These are phyloP conservation scores for Tragopan temminckii DNA, from an alignment of 2,797 vertebrate genomes.

Conservation along the genomic window DNA sequence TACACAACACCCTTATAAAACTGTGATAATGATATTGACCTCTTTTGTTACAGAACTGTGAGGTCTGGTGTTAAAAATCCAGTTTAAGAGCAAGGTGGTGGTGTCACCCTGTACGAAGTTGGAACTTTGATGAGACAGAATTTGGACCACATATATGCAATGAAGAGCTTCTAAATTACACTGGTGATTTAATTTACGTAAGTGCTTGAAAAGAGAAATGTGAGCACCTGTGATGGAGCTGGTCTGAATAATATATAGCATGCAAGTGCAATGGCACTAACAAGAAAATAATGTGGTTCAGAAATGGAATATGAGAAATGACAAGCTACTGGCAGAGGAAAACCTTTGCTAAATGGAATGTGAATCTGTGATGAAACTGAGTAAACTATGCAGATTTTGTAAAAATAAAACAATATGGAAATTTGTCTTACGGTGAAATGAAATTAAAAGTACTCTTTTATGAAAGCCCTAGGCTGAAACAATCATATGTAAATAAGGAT, in stretches of 20 bases:
- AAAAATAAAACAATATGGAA: conserved; percentile 7
- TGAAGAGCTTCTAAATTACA: conserved; percentile 50
- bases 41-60: conserved; percentile 18
- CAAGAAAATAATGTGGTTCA: conserved; percentile 51
- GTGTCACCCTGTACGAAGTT: background rate
- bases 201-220: conserved; percentile 48
- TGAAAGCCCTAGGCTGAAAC: background rate
- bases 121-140: conserved; percentile 31
- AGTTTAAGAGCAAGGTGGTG: conserved; percentile 14
- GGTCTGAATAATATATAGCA: conserved; percentile 41
- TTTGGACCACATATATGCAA: conserved; percentile 34
- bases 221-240: conserved; percentile 50
- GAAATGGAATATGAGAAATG: conserved; percentile 42
- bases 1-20: conserved; percentile 35
- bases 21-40: conserved; percentile 55
- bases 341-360: conserved; percentile 15
- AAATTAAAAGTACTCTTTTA: background rate
- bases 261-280: conserved; percentile 31
- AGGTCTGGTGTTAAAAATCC: conserved; percentile 47
- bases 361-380: background rate
- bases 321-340: conserved; percentile 53
- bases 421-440: background rate
- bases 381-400: conserved; percentile 34
- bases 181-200: conserved; percentile 62
- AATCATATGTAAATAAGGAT: background rate